Conservation (phyloP, 2,888 invertebrate species). For the Steinernema scapterisci region DNA sequence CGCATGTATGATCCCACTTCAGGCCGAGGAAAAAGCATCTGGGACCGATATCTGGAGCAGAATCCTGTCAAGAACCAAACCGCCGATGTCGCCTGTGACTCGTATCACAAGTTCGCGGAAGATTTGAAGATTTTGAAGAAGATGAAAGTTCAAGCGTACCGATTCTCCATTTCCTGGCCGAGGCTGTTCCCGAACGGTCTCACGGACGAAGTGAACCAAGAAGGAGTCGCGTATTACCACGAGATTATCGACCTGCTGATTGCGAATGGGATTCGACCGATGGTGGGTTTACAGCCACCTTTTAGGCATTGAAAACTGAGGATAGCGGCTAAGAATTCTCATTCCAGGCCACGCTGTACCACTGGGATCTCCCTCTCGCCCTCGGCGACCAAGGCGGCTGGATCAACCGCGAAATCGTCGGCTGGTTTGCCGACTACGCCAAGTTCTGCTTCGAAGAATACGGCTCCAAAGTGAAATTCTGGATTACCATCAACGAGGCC, state of each 20-base stretch:
- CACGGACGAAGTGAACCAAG: constrained; percentile 74
- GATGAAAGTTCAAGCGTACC: constrained; percentile 70
- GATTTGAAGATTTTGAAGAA: constrained; percentile 74
- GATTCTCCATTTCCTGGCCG: constrained; percentile 76
- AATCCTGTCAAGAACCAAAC: constrained; percentile 74
- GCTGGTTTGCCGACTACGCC: constrained; percentile 69
- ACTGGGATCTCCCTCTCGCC: constrained; percentile 69
- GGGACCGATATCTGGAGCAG: constrained; percentile 74
- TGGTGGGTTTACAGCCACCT: no score
- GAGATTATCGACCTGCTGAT: constrained; percentile 78
- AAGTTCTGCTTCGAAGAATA: constrained; percentile 67
- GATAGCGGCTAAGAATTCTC: no score
- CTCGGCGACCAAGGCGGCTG: constrained; percentile 70
- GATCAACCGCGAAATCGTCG: constrained; percentile 64
- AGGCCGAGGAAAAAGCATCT: constrained; percentile 72
- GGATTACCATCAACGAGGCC: constrained; percentile 82
- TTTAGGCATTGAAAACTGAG: no score
- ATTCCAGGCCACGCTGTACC: constrained; percentile 56
- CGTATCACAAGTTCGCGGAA: constrained; percentile 74
- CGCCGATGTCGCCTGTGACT: constrained; percentile 76
- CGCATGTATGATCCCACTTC: no score
- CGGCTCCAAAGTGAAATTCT: constrained; percentile 61
- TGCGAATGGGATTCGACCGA: constrained; percentile 73
- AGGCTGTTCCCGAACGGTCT: constrained; percentile 78
- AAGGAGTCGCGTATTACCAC: constrained; percentile 80